Evolutionary conservation across 2,113 vertebrate species (phyloP).

Genomic region (Anser brachyrhynchus): DNA sequence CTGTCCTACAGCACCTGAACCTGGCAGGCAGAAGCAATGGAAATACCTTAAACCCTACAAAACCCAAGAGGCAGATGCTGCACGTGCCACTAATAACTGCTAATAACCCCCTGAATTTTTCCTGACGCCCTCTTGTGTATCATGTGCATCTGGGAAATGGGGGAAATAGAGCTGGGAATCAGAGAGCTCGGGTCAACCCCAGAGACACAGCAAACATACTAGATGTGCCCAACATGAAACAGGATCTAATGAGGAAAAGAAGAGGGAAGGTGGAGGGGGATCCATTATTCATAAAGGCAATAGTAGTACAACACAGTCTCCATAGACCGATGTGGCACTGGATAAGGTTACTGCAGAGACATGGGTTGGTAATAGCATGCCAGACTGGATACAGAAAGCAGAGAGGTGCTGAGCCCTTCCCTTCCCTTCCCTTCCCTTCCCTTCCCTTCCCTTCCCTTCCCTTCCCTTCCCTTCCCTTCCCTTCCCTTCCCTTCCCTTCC

Average conservation of each 20-base stretch:
- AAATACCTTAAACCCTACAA: background rate
- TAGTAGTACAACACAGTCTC: conserved; percentile 2
- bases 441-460: background rate
- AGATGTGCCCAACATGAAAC: conserved; percentile 15
- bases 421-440: background rate
- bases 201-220: background rate
- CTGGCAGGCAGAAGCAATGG: background rate
- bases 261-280: conserved; percentile 15
- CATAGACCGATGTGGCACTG: background rate
- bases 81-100: background rate
- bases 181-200: background rate
- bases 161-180: background rate
- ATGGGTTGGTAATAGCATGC: background rate
- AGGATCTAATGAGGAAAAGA: conserved; percentile 14
- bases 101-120: background rate
- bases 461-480: background rate
- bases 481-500: background rate
- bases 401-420: background rate
- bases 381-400: background rate
- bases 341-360: conserved; percentile 47
- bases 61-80: background rate
- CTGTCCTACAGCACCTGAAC: background rate
- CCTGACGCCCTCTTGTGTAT: background rate
- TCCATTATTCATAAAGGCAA: conserved; percentile 62
- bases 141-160: background rate